Evolutionary conservation across 2,797 vertebrate species (phyloP).

Genomic region (Scolopax rusticola): DNA sequence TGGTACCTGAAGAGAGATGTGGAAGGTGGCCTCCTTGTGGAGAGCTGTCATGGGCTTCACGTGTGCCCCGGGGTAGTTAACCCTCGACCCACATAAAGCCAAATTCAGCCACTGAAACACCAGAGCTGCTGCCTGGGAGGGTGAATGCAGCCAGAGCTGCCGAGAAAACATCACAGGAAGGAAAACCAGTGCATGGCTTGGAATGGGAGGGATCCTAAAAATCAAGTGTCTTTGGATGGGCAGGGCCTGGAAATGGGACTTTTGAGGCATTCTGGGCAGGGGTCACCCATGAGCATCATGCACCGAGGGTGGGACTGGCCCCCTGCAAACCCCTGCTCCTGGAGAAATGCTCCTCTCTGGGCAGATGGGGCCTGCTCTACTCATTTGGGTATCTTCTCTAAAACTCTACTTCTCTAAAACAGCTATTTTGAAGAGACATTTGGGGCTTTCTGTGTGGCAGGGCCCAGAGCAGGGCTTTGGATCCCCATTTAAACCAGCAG

Average conservation of each 20-base stretch:
- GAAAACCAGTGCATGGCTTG: accelerated
- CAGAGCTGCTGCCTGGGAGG: neutral
- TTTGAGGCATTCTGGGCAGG: neutral
- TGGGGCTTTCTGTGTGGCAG: neutral
- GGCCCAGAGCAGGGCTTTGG: neutral
- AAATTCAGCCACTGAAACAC: neutral
- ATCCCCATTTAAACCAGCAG: accelerated
- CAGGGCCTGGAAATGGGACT: neutral
- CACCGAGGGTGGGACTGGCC: neutral
- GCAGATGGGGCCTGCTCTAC: neutral
- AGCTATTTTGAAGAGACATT: neutral
- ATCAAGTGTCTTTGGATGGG: accelerated
- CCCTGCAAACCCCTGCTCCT: neutral
- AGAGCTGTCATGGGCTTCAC: neutral
- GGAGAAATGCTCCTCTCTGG: neutral
- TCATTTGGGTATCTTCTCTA: neutral
- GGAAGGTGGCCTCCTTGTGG: neutral
- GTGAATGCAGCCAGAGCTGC: neutral
- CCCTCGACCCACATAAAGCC: neutral
- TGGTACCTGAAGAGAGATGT: neutral
- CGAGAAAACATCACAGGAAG: neutral
- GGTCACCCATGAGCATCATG: accelerated
- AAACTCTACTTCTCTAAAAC: neutral
- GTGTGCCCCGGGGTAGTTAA: neutral
- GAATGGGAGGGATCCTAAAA: neutral